These are phyloP conservation scores for Steinernema carpocapsae DNA, from an alignment of 2,888 invertebrate genomes.

Conservation along the genomic window DNA sequence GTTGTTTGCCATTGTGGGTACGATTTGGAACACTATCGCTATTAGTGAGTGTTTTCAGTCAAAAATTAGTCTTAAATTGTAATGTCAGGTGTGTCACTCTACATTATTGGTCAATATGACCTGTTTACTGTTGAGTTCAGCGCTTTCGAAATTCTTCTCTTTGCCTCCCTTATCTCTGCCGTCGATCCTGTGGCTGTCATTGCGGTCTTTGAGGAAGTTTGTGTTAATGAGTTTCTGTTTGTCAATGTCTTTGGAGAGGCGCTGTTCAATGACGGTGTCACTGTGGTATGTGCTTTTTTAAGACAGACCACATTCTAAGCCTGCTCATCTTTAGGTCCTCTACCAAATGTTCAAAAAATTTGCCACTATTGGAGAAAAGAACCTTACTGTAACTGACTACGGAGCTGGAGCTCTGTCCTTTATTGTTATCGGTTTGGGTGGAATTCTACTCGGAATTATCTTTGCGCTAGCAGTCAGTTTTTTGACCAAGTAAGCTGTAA, in stretches of 20 bases:
- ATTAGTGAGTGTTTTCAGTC: slow-evolving; percentile 61
- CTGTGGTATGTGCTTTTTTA: slow-evolving; percentile 43
- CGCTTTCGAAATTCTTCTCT: slow-evolving; percentile 50
- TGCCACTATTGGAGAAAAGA: slow-evolving; percentile 42
- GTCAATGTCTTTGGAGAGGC: slow-evolving; percentile 43
- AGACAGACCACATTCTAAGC: not conserved
- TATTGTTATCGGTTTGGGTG: slow-evolving; percentile 51
- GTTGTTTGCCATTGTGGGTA: slow-evolving; percentile 87
- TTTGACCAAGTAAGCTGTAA: slow-evolving; percentile 43
- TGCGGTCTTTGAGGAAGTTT: slow-evolving; percentile 53
- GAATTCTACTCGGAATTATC: slow-evolving; percentile 48
- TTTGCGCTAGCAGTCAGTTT: slow-evolving; percentile 41
- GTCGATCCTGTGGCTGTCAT: slow-evolving; percentile 59
- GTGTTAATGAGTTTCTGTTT: slow-evolving; percentile 31
- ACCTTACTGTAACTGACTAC: slow-evolving; percentile 45
- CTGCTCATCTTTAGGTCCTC: slow-evolving; percentile 42
- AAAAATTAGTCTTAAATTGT: not conserved
- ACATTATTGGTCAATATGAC: slow-evolving; percentile 44
- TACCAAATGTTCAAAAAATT: slow-evolving; percentile 51
- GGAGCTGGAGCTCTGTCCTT: slow-evolving; percentile 44
- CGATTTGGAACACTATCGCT: slow-evolving; percentile 86
- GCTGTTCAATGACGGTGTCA: slow-evolving; percentile 34
- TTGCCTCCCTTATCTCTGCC: slow-evolving; percentile 54
- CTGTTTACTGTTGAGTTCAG: slow-evolving; percentile 51
- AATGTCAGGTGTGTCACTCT: slow-evolving; percentile 49